These are phyloP conservation scores for Campylomormyrus tamandua DNA, from an alignment of 2,113 vertebrate genomes.

Conservation along the genomic window DNA sequence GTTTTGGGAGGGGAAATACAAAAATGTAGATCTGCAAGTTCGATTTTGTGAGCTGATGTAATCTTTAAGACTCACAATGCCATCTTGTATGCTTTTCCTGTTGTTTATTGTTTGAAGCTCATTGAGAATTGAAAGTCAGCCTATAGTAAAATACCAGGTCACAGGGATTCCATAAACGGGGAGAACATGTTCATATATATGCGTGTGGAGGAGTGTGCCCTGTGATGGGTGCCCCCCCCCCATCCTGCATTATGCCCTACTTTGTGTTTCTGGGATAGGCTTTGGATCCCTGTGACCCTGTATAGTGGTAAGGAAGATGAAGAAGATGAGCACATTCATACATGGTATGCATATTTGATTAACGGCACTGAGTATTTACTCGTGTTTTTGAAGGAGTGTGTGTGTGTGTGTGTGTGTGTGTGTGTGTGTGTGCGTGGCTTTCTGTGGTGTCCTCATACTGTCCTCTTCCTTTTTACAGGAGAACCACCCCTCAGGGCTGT, in stretches of 20 bases:
- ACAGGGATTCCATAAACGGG: not conserved
- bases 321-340: not conserved
- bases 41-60: not conserved
- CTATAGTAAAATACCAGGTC: not conserved
- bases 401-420: not conserved
- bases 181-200: not conserved
- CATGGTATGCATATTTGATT: not conserved
- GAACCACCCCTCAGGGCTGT: slow-evolving; percentile 30
- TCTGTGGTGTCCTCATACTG: not conserved
- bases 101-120: not conserved
- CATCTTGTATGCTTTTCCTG: not conserved
- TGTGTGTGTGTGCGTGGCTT: not conserved
- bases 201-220: not conserved
- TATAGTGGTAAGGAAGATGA: not conserved
- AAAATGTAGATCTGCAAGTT: not conserved
- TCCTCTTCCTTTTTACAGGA: slow-evolving; percentile 42
- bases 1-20: not conserved
- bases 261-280: not conserved
- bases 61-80: not conserved
- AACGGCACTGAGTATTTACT: not conserved
- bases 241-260: not conserved
- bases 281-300: not conserved
- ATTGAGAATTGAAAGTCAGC: not conserved
- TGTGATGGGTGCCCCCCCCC: not conserved
- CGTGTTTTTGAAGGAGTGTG: not conserved